Evolutionary conservation across 2,797 vertebrate genomes (phyloP), one percentile per base, ranked within the genome.

Genomic region (Poecilia gillii): DNA sequence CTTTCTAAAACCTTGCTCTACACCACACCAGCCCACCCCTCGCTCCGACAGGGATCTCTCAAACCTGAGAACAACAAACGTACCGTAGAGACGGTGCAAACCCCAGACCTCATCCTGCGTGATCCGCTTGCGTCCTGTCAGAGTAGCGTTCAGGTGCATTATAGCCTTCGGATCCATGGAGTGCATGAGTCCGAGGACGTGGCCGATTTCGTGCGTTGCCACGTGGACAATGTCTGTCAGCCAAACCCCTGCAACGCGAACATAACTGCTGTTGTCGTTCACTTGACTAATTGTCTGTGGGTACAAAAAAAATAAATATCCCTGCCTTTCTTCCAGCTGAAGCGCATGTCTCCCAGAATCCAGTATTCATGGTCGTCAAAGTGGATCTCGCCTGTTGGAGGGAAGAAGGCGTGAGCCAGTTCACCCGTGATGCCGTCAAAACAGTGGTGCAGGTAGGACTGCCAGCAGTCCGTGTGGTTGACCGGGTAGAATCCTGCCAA

Each of bases 31-130:
- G 41, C 66, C 66, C 39, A 43, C 43, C 20, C 11, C 12, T 3
- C 14, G 43, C 3, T 71, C 41, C 6, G n/a, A 46, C 43, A 72
- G 13, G 13, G 6, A 72, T 28, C 25, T 45, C 3, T 11, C 62
- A 57, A 43, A 33, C 20, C 6, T 20, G 31, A 28, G 25, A 62
- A 51, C 2, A 62, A 33, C 74, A 73, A 79, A 79, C 91, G 0
- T 92, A 99, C 98, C 99, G 0, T 99, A 99, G 77, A 99, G 98
- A 78, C 97, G 95, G 92, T 98, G 97, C 85, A 99, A 85, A 6
- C 98, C 98, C 98, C 98, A 99, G 91, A 99, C 95, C 20, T 99
- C 99, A 0, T 99, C 99, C 90, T 98, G 98, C 0, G 98, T 98
- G 89, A 99, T 97, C 0, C 89, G 90, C 85, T 98, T 98, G 55